phyloP scores from a whole-genome alignment of 2,113 vertebrate genomes.

The Apus apus region DNA sequence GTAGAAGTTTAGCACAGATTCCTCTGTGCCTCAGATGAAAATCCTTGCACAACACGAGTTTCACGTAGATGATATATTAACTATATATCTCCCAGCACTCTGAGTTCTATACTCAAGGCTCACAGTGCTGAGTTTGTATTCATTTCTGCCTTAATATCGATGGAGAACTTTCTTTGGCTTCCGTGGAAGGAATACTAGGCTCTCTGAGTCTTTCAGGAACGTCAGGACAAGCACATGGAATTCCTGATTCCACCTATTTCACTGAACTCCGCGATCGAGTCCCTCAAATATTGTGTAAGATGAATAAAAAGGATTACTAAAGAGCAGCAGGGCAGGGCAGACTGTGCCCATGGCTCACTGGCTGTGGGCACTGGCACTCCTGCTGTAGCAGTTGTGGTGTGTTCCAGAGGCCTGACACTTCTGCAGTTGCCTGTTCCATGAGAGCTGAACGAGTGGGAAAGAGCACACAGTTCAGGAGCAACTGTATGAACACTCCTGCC shows the following conservation, averaged over 20 bases:
- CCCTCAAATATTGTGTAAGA: not conserved
- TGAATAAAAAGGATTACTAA: not conserved
- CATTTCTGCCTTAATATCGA: not conserved
- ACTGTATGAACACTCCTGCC: not conserved
- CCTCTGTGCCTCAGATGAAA: not conserved
- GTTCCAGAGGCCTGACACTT: not conserved
- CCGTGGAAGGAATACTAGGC: not conserved
- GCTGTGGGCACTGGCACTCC: not conserved
- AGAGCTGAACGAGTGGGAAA: accelerated
- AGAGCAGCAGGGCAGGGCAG: not conserved
- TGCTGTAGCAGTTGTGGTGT: not conserved
- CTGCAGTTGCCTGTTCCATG: not conserved
- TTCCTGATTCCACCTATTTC: not conserved
- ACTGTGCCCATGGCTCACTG: not conserved
- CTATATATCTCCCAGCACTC: not conserved
- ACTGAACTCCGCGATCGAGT: not conserved
- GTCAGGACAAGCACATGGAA: not conserved
- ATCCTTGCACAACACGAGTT: not conserved
- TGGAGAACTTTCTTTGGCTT: not conserved
- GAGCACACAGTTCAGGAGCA: not conserved
- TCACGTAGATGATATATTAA: not conserved
- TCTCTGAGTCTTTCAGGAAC: not conserved
- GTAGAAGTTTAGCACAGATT: not conserved
- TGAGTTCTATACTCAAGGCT: not conserved
- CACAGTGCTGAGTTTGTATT: not conserved